Percentiles rank a stretch among this genome's conserved stretches.
Conservation (phyloP, 1,140 invertebrate species). For the Drosophila aff. region DNA sequence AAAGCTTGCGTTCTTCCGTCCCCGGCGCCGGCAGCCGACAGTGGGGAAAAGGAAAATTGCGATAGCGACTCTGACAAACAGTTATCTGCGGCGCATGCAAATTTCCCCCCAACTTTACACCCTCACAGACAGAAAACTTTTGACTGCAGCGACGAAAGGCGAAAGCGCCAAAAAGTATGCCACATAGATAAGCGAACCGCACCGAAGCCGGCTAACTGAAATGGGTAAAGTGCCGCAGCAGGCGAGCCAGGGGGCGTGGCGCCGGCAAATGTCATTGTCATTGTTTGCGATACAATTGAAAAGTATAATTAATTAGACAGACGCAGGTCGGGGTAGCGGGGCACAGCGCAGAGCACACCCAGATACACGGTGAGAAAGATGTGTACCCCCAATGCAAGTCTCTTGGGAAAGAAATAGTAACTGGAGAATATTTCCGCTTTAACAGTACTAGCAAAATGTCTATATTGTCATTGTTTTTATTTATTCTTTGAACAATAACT, state of each 20-base stretch:
- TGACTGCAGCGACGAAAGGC: constrained; percentile 56
- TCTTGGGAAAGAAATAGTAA: neutral
- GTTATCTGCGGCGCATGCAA: constrained; percentile 67
- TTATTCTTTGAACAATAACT: neutral
- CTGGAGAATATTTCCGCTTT: neutral
- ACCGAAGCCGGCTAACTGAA: constrained; percentile 48
- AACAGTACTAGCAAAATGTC: no score
- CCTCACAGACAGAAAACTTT: constrained; percentile 47
- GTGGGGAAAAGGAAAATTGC: constrained; percentile 19
- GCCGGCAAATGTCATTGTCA: constrained; percentile 73
- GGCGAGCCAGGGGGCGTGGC: neutral
- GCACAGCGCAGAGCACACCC: constrained; percentile 7
- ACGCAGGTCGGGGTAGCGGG: constrained; percentile 32
- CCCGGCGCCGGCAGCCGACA: neutral
- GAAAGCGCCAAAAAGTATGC: constrained; percentile 57
- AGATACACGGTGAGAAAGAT: constrained; percentile 5
- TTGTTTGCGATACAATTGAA: constrained; percentile 82
- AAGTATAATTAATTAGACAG: constrained; percentile 82
- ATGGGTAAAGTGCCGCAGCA: constrained; percentile 35
- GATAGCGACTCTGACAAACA: constrained; percentile 61
- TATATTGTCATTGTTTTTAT: neutral
- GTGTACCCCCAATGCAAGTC: neutral
- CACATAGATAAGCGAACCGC: constrained; percentile 65
- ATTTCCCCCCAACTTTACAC: constrained; percentile 30
- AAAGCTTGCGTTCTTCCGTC: constrained; percentile 13